Conservation (phyloP, 2,888 invertebrate genomes). For the Eurois occulta region DNA sequence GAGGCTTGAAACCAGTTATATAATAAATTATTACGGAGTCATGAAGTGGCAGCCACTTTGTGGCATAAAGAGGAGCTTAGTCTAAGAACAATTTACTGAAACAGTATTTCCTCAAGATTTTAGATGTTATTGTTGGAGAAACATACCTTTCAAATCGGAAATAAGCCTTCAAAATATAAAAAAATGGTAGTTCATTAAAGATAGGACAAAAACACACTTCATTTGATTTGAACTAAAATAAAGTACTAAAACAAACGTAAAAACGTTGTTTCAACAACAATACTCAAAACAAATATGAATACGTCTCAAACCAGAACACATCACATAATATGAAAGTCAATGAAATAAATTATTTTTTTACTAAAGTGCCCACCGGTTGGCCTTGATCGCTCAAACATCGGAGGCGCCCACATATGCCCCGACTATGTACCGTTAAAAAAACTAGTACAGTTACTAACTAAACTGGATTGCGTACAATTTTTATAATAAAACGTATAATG, state of each 20-base stretch:
- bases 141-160: neutral
- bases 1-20: neutral
- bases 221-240: neutral
- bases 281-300: conserved; percentile 22
- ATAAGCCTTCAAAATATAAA: neutral
- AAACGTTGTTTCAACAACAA: neutral
- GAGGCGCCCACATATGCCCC: conserved; percentile 61
- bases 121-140: neutral
- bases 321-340: conserved; percentile 58
- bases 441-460: conserved; percentile 69
- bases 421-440: conserved; percentile 66
- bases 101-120: neutral
- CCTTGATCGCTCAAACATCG: conserved; percentile 61
- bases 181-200: neutral
- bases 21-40: neutral
- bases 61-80: neutral
- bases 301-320: conserved; percentile 34
- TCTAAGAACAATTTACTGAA: neutral
- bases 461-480: conserved; percentile 74
- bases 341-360: conserved; percentile 64
- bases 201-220: neutral
- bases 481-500: conserved; percentile 77
- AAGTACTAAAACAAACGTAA: conserved; percentile 1
- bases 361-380: conserved; percentile 54
- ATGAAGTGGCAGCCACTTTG: conserved; percentile 5